phyloP scores from a whole-genome alignment of 1,140 invertebrate genomes.

The silkworm (Bombyx mori) region DNA sequence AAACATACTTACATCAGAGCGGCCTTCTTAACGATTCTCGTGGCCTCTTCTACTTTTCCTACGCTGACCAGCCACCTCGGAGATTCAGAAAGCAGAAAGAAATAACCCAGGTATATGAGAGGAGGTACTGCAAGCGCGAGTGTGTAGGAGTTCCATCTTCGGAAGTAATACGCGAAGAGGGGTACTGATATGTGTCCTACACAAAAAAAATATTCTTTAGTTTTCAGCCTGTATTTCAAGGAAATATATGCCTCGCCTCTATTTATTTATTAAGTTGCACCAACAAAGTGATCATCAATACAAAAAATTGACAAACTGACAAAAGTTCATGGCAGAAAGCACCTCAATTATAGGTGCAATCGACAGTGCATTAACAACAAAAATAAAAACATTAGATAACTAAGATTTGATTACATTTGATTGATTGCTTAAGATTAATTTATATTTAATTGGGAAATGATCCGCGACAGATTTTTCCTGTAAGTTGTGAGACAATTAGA shows the following conservation, averaged over 20 bases:
- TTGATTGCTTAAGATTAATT: too few relatives aligned
- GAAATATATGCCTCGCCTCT: background rate
- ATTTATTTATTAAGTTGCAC: too few relatives aligned
- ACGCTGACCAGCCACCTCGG: constrained; percentile 73
- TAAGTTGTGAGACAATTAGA: too few relatives aligned
- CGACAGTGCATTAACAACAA: too few relatives aligned
- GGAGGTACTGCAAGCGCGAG: constrained; percentile 71
- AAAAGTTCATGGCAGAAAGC: too few relatives aligned
- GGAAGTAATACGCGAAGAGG: constrained; percentile 72
- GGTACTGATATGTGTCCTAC: constrained; percentile 71
- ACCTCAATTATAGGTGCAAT: too few relatives aligned
- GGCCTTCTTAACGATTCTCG: constrained; percentile 62
- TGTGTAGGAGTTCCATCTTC: constrained; percentile 73
- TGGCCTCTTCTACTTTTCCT: constrained; percentile 63
- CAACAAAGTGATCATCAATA: too few relatives aligned
- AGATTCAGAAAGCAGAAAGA: constrained; percentile 69
- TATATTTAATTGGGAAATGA: too few relatives aligned
- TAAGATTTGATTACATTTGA: too few relatives aligned
- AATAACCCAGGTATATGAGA: constrained; percentile 66
- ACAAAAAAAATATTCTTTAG: background rate
- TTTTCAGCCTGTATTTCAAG: background rate
- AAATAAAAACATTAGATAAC: too few relatives aligned
- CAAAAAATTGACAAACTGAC: too few relatives aligned
- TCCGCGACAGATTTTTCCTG: too few relatives aligned
- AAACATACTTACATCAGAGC: constrained; percentile 51